These are phyloP conservation scores for Morphnarchus princeps DNA, from an alignment of 2,113 vertebrate genomes.

Conservation along the genomic window DNA sequence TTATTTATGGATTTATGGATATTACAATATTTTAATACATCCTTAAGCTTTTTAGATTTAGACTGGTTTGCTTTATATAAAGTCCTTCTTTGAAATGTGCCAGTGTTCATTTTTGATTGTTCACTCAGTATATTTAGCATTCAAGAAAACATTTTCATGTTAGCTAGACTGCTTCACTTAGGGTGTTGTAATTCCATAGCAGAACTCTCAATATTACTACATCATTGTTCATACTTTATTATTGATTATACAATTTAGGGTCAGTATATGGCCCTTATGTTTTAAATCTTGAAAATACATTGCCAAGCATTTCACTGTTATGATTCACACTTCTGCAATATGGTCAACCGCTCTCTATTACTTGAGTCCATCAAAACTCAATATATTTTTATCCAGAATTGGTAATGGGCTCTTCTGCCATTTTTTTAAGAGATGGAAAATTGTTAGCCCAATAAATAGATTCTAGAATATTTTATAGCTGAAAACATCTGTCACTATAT, in stretches of 20 bases:
- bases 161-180: not conserved
- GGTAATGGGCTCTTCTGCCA: not conserved
- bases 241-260: not conserved
- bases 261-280: not conserved
- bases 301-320: not conserved
- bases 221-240: not conserved
- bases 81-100: not conserved
- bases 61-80: not conserved
- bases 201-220: not conserved
- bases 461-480: not conserved
- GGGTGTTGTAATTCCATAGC: not conserved
- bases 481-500: not conserved
- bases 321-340: not conserved
- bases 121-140: not conserved
- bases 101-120: not conserved
- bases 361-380: not conserved
- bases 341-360: not conserved
- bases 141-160: not conserved
- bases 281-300: not conserved
- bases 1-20: not conserved
- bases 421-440: slow-evolving; percentile 6
- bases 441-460: not conserved
- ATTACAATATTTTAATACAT: not conserved
- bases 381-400: not conserved
- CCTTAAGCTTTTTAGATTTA: not conserved